Base-by-base conservation (phyloP, 2,797 vertebrate species). In the Pangasius djambal region DNA sequence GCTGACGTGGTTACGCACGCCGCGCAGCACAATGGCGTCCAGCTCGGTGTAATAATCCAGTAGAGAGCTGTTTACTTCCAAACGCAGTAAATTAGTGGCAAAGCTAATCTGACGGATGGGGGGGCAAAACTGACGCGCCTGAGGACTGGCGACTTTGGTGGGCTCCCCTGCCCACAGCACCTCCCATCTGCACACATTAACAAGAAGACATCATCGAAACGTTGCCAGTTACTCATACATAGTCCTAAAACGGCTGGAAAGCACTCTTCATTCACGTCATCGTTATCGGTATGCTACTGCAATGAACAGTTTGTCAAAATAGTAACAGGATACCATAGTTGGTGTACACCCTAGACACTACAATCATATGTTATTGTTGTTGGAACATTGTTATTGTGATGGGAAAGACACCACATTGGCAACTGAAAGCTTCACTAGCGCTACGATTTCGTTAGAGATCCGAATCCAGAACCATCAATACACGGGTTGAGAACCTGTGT, bases 11-110 rank as follows among this genome's bases (percentile, higher is more conserved):
- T 28, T 81, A 31, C 97, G 97, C 25, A 96, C 97, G 44, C 99
- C 99, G 0, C 98, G 97, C 34, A 99, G 96, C 90, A 98, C 96
- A 3, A 99, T 98, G 12, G 98, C 99, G 85, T 99, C 98, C 95
- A 99, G 94, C 93, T 99, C 99, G 0, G 98, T 98, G 96, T 99
- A 99, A 94, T 99, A 99, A 91, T 98, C 97, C 95, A 98, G 95
- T 93, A 98, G 95, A 89, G 98, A 97, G 94, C 98, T 98, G 95
- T 99, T 99, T 92, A 98, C 95, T 96, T 99, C 98, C 95, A 99
- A 94, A 22, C 99, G 97, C 89, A 99, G 96, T 91, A 99, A 94
- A 94, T 99, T 99, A 90, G 98, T 99, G 88, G 98, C 97, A 89
- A 99, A 99, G 94, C 94, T 97, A 91, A 98, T 98, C 92, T 97